These are phyloP conservation scores for Aphelenchoides besseyi DNA, from an alignment of 1,140 invertebrate genomes.

Conservation along the genomic window DNA sequence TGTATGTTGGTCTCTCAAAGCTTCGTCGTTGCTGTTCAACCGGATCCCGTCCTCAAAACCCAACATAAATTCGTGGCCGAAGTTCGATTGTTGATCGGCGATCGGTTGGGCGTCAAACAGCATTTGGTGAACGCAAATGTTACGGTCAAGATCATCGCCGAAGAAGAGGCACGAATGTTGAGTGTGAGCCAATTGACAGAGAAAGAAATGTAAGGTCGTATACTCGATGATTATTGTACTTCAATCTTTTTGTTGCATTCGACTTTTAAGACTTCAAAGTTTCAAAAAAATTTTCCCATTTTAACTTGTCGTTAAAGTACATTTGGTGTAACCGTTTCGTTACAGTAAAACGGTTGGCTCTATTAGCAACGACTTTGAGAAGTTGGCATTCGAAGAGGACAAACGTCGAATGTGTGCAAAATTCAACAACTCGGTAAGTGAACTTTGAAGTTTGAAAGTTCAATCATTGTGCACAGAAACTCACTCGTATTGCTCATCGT, in stretches of 20 bases:
- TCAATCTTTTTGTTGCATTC: slow-evolving; percentile 12
- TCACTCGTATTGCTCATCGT: slow-evolving; percentile 60
- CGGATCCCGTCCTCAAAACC: slow-evolving; percentile 61
- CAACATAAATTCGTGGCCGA: slow-evolving; percentile 58
- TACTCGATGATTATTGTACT: slow-evolving; percentile 16
- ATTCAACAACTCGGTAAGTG: slow-evolving; percentile 59
- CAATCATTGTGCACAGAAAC: slow-evolving; percentile 45
- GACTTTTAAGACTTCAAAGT: background rate
- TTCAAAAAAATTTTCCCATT: slow-evolving; percentile 11
- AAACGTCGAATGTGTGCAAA: slow-evolving; percentile 59
- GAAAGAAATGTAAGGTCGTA: slow-evolving; percentile 57
- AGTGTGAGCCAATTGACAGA: slow-evolving; percentile 47
- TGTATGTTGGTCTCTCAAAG: slow-evolving; percentile 60
- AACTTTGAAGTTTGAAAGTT: background rate
- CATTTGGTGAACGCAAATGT: slow-evolving; percentile 60
- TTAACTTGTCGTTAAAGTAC: background rate
- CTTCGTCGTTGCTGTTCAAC: slow-evolving; percentile 60
- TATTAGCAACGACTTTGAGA: slow-evolving; percentile 62
- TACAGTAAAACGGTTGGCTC: slow-evolving; percentile 60
- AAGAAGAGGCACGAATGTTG: slow-evolving; percentile 56
- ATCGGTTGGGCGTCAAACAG: slow-evolving; percentile 62
- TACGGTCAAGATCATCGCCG: slow-evolving; percentile 62
- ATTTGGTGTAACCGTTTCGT: background rate
- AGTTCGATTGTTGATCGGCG: slow-evolving; percentile 59
- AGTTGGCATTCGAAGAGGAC: slow-evolving; percentile 59